Percentiles rank a stretch among this genome's conserved stretches.
Evolutionary conservation across 2,797 vertebrate genomes (phyloP).

Genomic region (Xenops minutus): DNA sequence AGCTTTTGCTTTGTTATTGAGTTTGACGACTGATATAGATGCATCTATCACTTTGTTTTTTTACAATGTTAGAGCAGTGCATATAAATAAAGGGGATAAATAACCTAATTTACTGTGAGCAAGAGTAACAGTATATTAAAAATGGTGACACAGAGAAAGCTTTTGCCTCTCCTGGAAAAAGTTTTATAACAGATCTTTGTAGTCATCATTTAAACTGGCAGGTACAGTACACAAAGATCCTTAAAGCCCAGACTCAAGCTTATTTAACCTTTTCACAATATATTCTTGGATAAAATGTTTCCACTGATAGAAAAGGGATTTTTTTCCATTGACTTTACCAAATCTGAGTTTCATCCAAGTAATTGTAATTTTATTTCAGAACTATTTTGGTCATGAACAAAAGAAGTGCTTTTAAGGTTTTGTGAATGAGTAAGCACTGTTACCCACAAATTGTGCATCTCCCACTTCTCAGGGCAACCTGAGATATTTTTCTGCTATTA

Average conservation of each 20-base stretch:
- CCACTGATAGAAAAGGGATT: neutral
- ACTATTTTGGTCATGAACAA: neutral
- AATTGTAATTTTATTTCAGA: neutral
- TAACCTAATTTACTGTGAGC: conserved; percentile 40
- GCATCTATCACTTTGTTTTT: conserved; percentile 52
- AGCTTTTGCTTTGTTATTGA: conserved; percentile 29
- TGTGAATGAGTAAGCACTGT: neutral
- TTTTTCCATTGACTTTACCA: neutral
- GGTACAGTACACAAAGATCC: neutral
- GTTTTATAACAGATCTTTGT: conserved; percentile 26
- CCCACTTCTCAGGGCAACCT: neutral
- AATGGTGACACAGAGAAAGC: conserved; percentile 12
- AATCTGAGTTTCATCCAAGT: neutral
- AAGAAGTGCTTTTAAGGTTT: neutral
- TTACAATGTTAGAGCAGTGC: neutral
- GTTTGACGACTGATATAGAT: neutral
- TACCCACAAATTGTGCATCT: fast-evolving
- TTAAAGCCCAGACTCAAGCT: neutral
- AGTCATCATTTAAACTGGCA: conserved; percentile 58
- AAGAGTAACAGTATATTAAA: conserved; percentile 39
- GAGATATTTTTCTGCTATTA: neutral
- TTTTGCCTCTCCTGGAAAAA: conserved; percentile 20
- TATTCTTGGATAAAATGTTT: neutral
- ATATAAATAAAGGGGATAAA: conserved; percentile 60
- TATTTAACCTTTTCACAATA: conserved; percentile 7